Evolutionary conservation across 1,140 invertebrate genomes (phyloP), one percentile per base, ranked within the genome.

Genomic region (Elymnias hypermnestra): DNA sequence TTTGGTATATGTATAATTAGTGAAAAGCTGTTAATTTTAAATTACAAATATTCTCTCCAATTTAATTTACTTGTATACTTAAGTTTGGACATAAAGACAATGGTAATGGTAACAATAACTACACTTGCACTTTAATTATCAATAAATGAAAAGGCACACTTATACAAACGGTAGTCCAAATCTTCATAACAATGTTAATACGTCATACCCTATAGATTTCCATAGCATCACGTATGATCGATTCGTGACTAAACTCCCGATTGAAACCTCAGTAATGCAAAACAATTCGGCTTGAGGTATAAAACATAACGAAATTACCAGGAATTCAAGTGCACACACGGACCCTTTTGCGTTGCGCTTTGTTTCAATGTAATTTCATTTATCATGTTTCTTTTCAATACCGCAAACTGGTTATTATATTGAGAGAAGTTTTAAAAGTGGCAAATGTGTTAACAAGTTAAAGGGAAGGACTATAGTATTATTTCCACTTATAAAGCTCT

Each of bases 211-310:
- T 45, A 41, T 21, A 41, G 26, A 52, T 22, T 35, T 45, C 22
- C 36, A 52, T 45, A 52, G 36, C 49, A 29, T 52, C 49, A 52
- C 49, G 49, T 52, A 25, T 40, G 19, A 33, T 52, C 37, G 42
- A 28, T 38, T 52, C 49, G 49, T 52, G 49, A 52, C 28, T 45
- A 26, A 45, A 52, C 43, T 45, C 42, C 14, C 39, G 14, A 44
- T 52, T 40, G 39, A 38, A 49, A 29, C 47, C 33, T 43, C 38
- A 23, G 23, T 19, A 50, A 43, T 50, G 31, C 17, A 10, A 42
- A 49, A 50, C 23, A 42, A 37, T 37, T 1, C 21, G 10, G 14
- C 10, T 13, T 38, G 45, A 10, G 33, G 15, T 19, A 8, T 21
- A 12, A 19, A 2, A 36, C 15, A 36, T 10, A 10, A 18, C 17